Evolutionary conservation across 2,888 invertebrate genomes (phyloP).

Genomic region (Cremastinae sp.): DNA sequence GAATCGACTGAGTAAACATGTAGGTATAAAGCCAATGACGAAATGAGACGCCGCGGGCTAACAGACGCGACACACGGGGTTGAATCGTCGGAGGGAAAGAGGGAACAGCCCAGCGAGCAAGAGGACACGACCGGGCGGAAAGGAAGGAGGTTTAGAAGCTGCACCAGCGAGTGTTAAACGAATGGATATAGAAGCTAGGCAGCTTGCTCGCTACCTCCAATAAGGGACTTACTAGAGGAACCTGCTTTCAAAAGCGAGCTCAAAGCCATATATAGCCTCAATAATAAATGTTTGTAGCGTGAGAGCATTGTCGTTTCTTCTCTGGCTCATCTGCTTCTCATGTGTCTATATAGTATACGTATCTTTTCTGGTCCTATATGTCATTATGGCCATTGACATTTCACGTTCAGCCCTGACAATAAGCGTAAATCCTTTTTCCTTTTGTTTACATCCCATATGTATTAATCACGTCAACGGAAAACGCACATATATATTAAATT

Average conservation of each 20-base stretch:
- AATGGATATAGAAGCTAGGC: slow-evolving; percentile 51
- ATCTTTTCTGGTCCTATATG: too few species aligned
- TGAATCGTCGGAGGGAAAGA: slow-evolving; percentile 28
- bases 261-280: slow-evolving; percentile 43
- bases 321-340: too few species aligned
- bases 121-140: not conserved
- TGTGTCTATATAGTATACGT: too few species aligned
- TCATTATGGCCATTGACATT: too few species aligned
- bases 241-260: slow-evolving; percentile 37
- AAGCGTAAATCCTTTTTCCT: too few species aligned
- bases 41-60: slow-evolving; percentile 66
- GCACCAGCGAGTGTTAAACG: slow-evolving; percentile 66
- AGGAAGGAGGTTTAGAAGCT: slow-evolving; percentile 31
- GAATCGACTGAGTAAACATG: slow-evolving; percentile 55
- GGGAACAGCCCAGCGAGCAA: not conserved
- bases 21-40: slow-evolving; percentile 70
- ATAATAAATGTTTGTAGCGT: slow-evolving; percentile 75
- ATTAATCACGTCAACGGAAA: too few species aligned
- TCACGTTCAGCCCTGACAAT: too few species aligned
- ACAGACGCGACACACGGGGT: slow-evolving; percentile 57
- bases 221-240: slow-evolving; percentile 37
- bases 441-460: too few species aligned
- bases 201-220: slow-evolving; percentile 18
- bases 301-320: too few species aligned
- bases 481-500: too few species aligned